phyloP scores from a whole-genome alignment of 23 tunicate species.

The Oikopleura dioica region DNA sequence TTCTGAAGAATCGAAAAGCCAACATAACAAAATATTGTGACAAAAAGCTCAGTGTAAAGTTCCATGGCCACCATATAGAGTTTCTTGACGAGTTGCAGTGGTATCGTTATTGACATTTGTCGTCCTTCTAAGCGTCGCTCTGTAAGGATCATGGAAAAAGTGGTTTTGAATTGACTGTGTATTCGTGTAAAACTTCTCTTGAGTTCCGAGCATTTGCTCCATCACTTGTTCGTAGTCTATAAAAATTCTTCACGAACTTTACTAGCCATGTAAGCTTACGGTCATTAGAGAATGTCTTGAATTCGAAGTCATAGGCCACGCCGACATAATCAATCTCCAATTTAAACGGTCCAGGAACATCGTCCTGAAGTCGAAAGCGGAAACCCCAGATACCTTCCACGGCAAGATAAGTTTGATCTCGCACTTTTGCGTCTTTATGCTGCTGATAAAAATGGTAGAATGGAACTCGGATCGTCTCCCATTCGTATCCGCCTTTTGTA shows the following conservation, averaged over 20 bases:
- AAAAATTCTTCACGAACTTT: background rate
- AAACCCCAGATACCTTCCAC: slow-evolving; percentile 13
- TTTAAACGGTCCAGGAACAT: slow-evolving; percentile 86
- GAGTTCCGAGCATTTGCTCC: too few relatives aligned
- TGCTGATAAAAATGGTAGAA: background rate
- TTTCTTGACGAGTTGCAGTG: background rate
- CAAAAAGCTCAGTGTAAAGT: background rate
- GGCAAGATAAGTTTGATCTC: background rate
- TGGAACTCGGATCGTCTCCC: slow-evolving; percentile 47
- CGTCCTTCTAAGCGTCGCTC: background rate
- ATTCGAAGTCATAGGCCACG: slow-evolving; percentile 13
- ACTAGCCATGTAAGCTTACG: background rate
- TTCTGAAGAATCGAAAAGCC: too few relatives aligned
- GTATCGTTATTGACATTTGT: background rate
- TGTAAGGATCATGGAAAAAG: background rate
- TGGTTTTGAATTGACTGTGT: background rate
- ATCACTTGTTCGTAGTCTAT: background rate
- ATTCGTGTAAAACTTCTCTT: background rate
- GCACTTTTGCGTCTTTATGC: background rate
- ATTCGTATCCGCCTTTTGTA: slow-evolving; percentile 77
- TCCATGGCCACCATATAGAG: background rate
- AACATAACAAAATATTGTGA: too few relatives aligned
- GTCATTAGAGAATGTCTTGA: background rate
- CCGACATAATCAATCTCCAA: slow-evolving; percentile 79
- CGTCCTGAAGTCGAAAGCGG: slow-evolving; percentile 45